Base-by-base conservation (phyloP, 1,140 invertebrate species). In the Apolygus lucorum region DNA sequence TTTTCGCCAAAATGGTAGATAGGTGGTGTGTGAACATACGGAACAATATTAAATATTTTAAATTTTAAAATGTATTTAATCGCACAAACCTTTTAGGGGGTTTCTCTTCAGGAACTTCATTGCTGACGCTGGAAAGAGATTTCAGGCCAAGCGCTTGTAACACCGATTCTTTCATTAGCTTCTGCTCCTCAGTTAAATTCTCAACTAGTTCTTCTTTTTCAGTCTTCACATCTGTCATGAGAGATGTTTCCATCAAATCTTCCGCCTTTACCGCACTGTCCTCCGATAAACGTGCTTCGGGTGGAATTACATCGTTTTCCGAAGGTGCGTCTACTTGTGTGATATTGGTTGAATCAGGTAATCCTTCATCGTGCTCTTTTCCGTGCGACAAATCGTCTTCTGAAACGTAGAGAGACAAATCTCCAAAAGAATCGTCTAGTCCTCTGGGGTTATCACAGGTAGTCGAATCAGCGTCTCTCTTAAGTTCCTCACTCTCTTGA, bases 111-210 rank as follows among this genome's bases (percentile, higher is more conserved):
- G 64, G n/a, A 17, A 24, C 54, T 24, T 67, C 24, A 25, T 27
- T 66, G 28, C 22, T 54, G 54, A 22, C 54, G 22, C 22, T 59
- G 22, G 54, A 59, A 11, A 59, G 54, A 2, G 70, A 71, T 26
- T 71, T 67, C 2, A 71, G 59, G 21, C 70, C 70, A 42, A 71
- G 52, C 22, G 70, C 70, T 54, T 71, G 66, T n/a, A 71, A 28
- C 17, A 66, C 64, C 17, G 54, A 71, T 28, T 71, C 70, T 34
- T 67, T 67, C 67, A 68, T 71, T 26, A 52, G 29, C n/a, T 54
- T 67, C 27, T 71, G 70, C 25, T 66, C 49, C 8, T 52, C 49
- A 11, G 66, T 34, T 21, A 62, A 26, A 64, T 65, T 59, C 14
- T 65, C 59, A 28, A 28, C 29, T 4, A 21, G 54, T 17, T 59